Evolutionary conservation across 2,888 invertebrate genomes (phyloP).

Genomic region (Acanthosepion esculentum): DNA sequence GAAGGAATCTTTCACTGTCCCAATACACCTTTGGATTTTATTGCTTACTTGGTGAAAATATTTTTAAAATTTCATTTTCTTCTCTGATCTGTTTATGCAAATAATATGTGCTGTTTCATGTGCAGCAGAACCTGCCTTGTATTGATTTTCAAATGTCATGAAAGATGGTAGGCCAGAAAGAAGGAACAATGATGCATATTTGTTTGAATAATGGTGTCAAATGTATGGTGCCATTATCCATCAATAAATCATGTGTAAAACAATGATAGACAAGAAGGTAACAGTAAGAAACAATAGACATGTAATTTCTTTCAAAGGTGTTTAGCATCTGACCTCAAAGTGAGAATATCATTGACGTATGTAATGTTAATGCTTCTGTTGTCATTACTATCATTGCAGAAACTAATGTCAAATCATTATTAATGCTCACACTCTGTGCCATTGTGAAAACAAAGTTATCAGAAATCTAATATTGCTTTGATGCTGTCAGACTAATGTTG

Average conservation of each 20-base stretch:
- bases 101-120: background rate
- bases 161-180: background rate
- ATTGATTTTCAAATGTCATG: background rate
- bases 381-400: background rate
- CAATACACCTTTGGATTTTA: too few species aligned
- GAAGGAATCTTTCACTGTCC: too few species aligned
- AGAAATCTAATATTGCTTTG: background rate
- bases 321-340: background rate
- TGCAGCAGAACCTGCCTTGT: background rate
- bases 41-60: too few species aligned
- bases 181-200: background rate
- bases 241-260: background rate
- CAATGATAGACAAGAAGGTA: background rate
- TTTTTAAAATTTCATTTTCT: background rate
- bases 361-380: background rate
- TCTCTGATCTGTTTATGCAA: background rate
- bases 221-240: background rate
- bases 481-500: background rate
- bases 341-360: background rate
- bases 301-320: background rate
- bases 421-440: background rate
- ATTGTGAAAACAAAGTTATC: background rate
- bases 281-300: background rate
- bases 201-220: background rate
- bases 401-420: background rate